Evolutionary conservation across 2,888 invertebrate species (phyloP), one percentile per base, ranked within the genome.

Genomic region (Acrocyrtus sp.): DNA sequence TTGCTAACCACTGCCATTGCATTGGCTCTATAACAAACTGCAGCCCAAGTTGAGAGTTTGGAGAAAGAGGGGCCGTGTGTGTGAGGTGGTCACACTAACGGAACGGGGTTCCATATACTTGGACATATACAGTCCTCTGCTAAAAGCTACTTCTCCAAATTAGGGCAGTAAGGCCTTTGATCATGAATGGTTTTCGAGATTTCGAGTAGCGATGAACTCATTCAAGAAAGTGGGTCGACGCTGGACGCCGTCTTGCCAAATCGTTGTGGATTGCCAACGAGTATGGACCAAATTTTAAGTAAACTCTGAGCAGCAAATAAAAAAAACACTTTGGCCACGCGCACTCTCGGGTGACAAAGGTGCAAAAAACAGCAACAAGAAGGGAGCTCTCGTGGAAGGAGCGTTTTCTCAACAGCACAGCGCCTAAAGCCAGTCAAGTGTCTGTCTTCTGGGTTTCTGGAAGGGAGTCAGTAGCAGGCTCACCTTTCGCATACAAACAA

Each of bases 191-290:
- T 60, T 39, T n/a, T n/a, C 19, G 65, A 79, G 79, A 81, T 81
- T 63, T 77, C 47, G 63, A 74, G 76, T 77, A 78, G 74, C 57
- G 80, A 80, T 80, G 80, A 81, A 80, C 80, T 79, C 80, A 76
- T 80, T 81, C 74, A 74, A 72, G 77, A 81, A 73, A 80, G 75
- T 80, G 72, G 81, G 81, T 80, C 79, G 72, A 65, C 72, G 65
- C 68, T 74, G 78, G 72, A 66, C 61, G 66, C 62, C 45, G 73
- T 73, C 54, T 67, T 67, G 73, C 62, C 73, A 73, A 61, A 73
- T 67, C 67, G 66, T 57, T 73, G 54, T 48, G 62, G 67, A 61
- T 73, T 67, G 73, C 73, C 73, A 73, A 54, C 73, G 61, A 67
- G 73, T 45, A 61, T 73, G 73, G 73, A 73, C 73, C 73, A 73